Evolutionary conservation across 64 coral and sea anemone species (phyloP).

Genomic region (Montipora sp.): DNA sequence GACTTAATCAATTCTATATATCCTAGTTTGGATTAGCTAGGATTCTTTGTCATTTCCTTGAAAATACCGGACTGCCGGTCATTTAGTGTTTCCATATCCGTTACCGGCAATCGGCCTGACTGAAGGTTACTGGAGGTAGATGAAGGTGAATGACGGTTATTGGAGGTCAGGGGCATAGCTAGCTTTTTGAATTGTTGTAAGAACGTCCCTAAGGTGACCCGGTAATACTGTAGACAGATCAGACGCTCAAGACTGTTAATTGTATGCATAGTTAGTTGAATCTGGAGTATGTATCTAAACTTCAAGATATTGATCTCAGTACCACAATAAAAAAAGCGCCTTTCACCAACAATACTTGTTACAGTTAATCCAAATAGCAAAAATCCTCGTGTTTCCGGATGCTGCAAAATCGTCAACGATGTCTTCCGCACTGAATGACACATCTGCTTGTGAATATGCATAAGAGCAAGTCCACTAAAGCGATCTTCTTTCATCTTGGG

Average conservation of each 20-base stretch:
- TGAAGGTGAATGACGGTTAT: neutral
- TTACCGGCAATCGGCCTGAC: neutral
- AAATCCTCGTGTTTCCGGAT: neutral
- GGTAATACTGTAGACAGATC: neutral
- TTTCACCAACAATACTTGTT: too few relatives aligned
- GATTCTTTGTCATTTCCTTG: too few relatives aligned
- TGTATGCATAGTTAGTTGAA: neutral
- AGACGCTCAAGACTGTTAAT: neutral
- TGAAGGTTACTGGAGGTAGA: neutral
- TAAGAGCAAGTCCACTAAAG: conserved; percentile 55
- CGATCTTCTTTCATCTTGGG: conserved; percentile 60
- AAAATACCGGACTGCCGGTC: too few relatives aligned
- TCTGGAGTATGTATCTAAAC: too few relatives aligned
- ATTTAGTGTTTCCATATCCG: neutral
- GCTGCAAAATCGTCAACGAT: neutral
- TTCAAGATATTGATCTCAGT: too few relatives aligned
- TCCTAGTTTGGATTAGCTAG: too few relatives aligned
- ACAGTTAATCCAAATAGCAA: too few relatives aligned
- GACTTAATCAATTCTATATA: too few relatives aligned
- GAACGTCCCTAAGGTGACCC: neutral
- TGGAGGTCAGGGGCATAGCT: neutral
- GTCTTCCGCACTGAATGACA: neutral
- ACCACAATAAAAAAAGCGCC: too few relatives aligned
- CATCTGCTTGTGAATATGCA: conserved; percentile 56
- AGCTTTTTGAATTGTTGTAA: conserved; percentile 12